Conservation (phyloP, 2,113 vertebrate genomes). For the Gobio gobio region DNA sequence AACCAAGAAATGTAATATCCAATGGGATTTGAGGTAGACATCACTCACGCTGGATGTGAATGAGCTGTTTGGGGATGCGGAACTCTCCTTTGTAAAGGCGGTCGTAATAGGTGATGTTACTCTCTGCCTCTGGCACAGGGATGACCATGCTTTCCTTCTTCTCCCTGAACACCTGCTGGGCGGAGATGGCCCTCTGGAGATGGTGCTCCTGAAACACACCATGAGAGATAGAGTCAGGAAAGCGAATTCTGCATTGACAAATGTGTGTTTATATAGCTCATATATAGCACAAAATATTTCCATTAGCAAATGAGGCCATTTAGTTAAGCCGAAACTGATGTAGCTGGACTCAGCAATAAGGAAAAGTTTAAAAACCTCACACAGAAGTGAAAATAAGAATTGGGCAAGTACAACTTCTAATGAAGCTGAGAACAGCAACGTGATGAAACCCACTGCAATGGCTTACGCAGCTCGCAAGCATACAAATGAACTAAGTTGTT, state of each 20-base stretch:
- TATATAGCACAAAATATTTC: background rate
- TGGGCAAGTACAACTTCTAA: background rate
- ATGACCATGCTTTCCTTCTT: conserved; percentile 97
- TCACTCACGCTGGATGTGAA: conserved; percentile 92
- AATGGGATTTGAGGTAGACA: background rate
- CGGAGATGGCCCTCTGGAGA: conserved; percentile 92
- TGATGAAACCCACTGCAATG: conserved; percentile 44
- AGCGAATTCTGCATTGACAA: background rate
- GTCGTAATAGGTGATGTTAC: conserved; percentile 91
- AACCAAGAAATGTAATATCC: background rate
- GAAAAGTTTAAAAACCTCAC: conserved; percentile 2
- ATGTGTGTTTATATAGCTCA: no score
- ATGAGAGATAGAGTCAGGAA: background rate
- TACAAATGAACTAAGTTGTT: conserved; percentile 4
- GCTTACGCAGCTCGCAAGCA: conserved; percentile 3
- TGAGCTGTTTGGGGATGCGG: conserved; percentile 92
- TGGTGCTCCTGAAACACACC: conserved; percentile 86
- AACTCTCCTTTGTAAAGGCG: conserved; percentile 92
- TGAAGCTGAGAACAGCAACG: conserved; percentile 27
- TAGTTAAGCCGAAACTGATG: conserved; percentile 8
- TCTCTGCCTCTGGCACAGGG: conserved; percentile 91
- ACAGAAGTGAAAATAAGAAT: background rate
- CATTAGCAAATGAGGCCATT: background rate
- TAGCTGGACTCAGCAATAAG: background rate
- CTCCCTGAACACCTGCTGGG: conserved; percentile 93